phyloP scores from a whole-genome alignment of 35 echinoderm and acorn worm genomes.

The Diadema setosum region DNA sequence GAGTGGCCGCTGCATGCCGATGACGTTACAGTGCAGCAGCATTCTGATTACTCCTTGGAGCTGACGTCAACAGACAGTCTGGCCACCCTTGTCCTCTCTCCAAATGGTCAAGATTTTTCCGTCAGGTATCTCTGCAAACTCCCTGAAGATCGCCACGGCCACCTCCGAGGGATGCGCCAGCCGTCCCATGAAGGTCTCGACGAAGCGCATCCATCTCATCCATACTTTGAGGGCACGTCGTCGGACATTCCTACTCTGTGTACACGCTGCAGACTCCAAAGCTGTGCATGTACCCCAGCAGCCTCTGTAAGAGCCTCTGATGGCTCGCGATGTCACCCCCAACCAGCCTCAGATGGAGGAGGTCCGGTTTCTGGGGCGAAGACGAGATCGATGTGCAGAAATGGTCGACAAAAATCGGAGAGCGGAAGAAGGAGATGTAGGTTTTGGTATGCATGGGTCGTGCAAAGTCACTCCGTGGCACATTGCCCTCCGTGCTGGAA shows the following conservation, averaged over 20 bases:
- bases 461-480: slow-evolving; percentile 10
- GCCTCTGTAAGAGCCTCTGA: too few relatives aligned
- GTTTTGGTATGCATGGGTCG: slow-evolving; percentile 20
- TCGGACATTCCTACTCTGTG: not conserved
- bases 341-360: not conserved
- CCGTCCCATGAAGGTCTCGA: not conserved
- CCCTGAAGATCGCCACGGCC: not conserved
- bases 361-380: not conserved
- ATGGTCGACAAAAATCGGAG: not conserved
- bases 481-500: slow-evolving; percentile 10
- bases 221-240: not conserved
- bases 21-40: not conserved
- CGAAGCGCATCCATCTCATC: not conserved
- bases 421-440: not conserved
- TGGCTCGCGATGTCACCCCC: not conserved
- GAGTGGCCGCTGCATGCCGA: not conserved
- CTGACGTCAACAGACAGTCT: slow-evolving; percentile 13
- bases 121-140: slow-evolving; percentile 28
- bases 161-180: not conserved
- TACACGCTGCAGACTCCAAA: not conserved
- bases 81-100: not conserved
- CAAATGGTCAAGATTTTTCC: slow-evolving; percentile 1
- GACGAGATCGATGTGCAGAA: too few relatives aligned
- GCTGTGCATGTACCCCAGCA: too few relatives aligned
- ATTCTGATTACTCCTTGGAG: not conserved